Base-by-base conservation (phyloP, 1,140 invertebrate species). In the Camponotus pennsylvanicus region DNA sequence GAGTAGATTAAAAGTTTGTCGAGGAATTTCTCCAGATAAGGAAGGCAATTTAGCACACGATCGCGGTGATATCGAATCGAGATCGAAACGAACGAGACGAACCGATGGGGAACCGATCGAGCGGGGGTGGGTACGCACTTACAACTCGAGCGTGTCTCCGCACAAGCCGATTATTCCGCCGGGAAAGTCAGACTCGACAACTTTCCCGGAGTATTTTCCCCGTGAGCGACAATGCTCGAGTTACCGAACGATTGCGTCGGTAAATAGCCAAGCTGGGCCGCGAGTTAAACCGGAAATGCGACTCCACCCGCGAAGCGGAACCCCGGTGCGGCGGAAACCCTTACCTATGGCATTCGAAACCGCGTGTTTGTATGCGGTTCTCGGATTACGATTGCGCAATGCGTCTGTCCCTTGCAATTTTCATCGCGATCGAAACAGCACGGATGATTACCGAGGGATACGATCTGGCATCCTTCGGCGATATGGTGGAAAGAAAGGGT, bases 1-100 rank as follows among this genome's bases (percentile, higher is more conserved):
- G 42, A 83, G 75, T 82, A 86, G 78, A 87, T 87, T 89, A 87
- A 90, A 90, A 90, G 71, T 90, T 90, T 82, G 76, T 64, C 83
- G 87, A 84, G 80, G 52, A 83, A 77, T 84, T 84, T 87, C 78
- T 76, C 70, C 63, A 85, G 69, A 73, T 83, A 61, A 83, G 79
- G 55, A 45, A 83, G 55, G 69, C 69, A 83, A 73, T 83, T 73
- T 70, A 83, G 79, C 69, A 61, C 79, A 61, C 79, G 66, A 70
- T 85, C 86, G 67, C 70, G 34, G 34, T 21, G 75, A 55, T 78
- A 78, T 85, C 73, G 82, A 85, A 78, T 67, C 82, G 34, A 49
- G 78, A 76, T 76, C 70, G 80, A 13, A 13, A 52, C 13, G 63
- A 18, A 52, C 45, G 11, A 49, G 77, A 49, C n/a, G 27, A 27